Evolutionary conservation across 2,797 vertebrate genomes (phyloP), one percentile per base, ranked within the genome.

Genomic region (Malacoctenus gilli): DNA sequence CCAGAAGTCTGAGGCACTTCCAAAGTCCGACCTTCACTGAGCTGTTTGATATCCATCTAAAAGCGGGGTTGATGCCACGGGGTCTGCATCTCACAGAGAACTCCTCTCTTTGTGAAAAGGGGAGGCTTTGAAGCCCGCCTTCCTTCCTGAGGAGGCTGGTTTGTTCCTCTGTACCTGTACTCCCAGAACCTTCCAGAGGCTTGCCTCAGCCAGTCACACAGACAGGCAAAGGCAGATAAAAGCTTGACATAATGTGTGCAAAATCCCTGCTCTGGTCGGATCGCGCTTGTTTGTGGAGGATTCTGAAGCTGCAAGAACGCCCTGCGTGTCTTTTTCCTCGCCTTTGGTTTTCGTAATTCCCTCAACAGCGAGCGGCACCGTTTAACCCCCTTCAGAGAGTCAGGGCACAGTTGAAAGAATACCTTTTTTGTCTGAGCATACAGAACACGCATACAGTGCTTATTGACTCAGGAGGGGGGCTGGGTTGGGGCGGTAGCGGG

Each of bases 311-410:
- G 61, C 72, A 65, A 20, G 76, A 82, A 80, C 67, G 77, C 72
- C 65, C 78, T 25, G 53, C 15, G 11, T 14, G 42, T 79, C 75
- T 77, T 64, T 56, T 61, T 50, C 57, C 64, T 77, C 28, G 53
- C 68, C 79, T 84, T 81, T 83, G 72, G 65, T 86, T 77, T 75
- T 67, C 77, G 58, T 72, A 77, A 88, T 84, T 88, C 83, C 79
- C 87, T 61, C 66, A 79, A 79, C 72, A 61, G 71, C 63, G 75
- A 81, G 75, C 78, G 68, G 74, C 68, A 64, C 74, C 65, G 65
- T 90, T 91, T 89, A 92, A 88, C 89, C 89, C 83, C 75, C 79
- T 75, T 90, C 80, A 79, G 85, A 84, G 82, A 80, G 74, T 60
- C 53, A 47, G 67, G 74, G 67, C 51, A 22, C 77, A 76, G 67